Evolutionary conservation across 2,113 vertebrate genomes (phyloP).

Genomic region (Arvicanthis niloticus): DNA sequence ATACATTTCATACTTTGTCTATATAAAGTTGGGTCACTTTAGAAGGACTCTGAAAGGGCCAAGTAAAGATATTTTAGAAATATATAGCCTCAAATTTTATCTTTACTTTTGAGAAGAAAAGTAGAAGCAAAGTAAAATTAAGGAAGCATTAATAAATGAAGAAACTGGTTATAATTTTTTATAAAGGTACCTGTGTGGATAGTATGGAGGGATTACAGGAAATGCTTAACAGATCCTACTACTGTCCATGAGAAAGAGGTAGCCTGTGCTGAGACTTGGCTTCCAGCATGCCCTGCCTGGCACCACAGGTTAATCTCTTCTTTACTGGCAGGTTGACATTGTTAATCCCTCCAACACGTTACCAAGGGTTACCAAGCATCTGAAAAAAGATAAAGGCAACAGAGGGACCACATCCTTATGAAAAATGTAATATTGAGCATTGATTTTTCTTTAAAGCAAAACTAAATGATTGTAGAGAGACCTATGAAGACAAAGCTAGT

Average conservation of each 20-base stretch:
- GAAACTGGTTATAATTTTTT: not conserved
- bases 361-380: not conserved
- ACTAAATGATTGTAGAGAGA: not conserved
- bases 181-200: not conserved
- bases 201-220: not conserved
- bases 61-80: slow-evolving; percentile 18
- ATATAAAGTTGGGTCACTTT: slow-evolving; percentile 2
- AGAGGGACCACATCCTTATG: not conserved
- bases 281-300: not conserved
- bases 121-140: not conserved
- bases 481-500: not conserved
- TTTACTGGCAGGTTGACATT: not conserved
- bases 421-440: slow-evolving; percentile 9
- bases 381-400: not conserved
- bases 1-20: not conserved
- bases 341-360: not conserved
- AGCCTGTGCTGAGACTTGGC: not conserved
- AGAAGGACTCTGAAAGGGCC: not conserved
- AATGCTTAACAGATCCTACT: not conserved
- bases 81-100: slow-evolving; percentile 1
- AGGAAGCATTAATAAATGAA: not conserved
- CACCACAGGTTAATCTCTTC: not conserved
- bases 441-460: not conserved
- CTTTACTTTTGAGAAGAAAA: not conserved
- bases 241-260: accelerated